Conservation (phyloP, 1,140 invertebrate species). For the Aethina tumida region DNA sequence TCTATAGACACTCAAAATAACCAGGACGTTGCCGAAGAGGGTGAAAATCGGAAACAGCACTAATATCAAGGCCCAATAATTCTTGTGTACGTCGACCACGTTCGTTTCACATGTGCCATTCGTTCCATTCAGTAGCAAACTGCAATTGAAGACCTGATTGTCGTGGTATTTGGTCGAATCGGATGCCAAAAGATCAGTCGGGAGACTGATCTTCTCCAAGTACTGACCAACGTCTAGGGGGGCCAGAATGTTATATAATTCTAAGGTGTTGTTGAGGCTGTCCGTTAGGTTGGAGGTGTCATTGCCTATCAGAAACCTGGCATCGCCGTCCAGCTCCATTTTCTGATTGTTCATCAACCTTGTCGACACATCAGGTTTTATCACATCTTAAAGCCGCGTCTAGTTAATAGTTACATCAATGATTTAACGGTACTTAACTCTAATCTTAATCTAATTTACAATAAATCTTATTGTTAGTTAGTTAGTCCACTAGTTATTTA, state of each 20-base stretch:
- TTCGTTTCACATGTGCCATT: conserved; percentile 20
- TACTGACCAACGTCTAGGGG: conserved; percentile 34
- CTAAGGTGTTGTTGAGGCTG: conserved; percentile 20
- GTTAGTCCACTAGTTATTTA: too few relatives aligned
- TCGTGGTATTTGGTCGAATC: conserved; percentile 17
- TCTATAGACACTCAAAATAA: conserved; percentile 87
- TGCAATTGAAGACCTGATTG: conserved; percentile 25
- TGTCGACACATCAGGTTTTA: too few relatives aligned
- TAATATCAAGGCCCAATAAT: conserved; percentile 46
- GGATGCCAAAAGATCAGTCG: too few relatives aligned
- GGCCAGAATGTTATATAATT: conserved; percentile 28
- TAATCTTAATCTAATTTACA: too few relatives aligned
- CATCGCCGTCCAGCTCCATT: too few relatives aligned
- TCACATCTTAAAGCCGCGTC: too few relatives aligned
- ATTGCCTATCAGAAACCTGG: conserved; percentile 21
- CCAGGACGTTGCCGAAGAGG: conserved; percentile 92
- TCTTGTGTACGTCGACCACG: conserved; percentile 13
- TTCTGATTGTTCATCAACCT: too few relatives aligned
- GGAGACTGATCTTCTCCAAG: conserved; percentile 29
- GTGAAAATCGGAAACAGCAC: conserved; percentile 89
- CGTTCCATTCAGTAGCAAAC: conserved; percentile 20
- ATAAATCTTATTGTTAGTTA: too few relatives aligned
- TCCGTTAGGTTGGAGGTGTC: conserved; percentile 10
- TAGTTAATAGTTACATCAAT: too few relatives aligned
- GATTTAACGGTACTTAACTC: too few relatives aligned